phyloP scores from a whole-genome alignment of 2,797 vertebrate genomes.

The Sternarchorhynchus goeldii region DNA sequence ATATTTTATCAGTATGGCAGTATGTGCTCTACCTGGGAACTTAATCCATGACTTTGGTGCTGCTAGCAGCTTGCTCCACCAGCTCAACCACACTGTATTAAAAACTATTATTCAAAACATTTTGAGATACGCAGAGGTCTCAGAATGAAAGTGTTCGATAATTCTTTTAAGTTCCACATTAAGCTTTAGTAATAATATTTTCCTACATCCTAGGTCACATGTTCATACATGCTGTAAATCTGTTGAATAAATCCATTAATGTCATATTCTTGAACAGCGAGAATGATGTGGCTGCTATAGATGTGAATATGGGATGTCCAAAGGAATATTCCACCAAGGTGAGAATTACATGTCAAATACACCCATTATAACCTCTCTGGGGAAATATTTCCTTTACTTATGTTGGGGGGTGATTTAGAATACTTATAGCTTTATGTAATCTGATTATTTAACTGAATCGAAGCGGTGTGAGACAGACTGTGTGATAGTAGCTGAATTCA shows the following conservation, averaged over 20 bases:
- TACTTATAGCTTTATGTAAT: too few species aligned
- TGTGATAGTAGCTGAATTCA: neutral
- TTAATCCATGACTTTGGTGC: too few species aligned
- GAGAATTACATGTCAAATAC: constrained; percentile 47
- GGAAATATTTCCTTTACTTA: neutral
- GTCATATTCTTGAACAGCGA: constrained; percentile 74
- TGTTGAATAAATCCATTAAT: neutral
- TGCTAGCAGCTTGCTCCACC: neutral
- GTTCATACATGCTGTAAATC: neutral
- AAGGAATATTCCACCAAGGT: constrained; percentile 99
- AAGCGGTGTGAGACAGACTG: neutral
- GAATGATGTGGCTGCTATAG: constrained; percentile 90
- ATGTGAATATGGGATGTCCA: constrained; percentile 97
- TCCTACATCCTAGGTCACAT: neutral
- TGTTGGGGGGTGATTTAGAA: neutral
- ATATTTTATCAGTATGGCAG: too few species aligned
- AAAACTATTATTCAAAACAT: neutral
- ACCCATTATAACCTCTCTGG: neutral
- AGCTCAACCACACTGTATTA: neutral
- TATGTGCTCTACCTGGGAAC: too few species aligned
- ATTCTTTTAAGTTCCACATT: neutral
- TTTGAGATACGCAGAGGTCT: too few species aligned
- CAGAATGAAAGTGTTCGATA: too few species aligned
- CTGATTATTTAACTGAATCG: too few species aligned
- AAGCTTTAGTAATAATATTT: neutral